Evolutionary conservation across 1,140 invertebrate genomes (phyloP), one percentile per base, ranked within the genome.

Genomic region (Streblospio benedicti): DNA sequence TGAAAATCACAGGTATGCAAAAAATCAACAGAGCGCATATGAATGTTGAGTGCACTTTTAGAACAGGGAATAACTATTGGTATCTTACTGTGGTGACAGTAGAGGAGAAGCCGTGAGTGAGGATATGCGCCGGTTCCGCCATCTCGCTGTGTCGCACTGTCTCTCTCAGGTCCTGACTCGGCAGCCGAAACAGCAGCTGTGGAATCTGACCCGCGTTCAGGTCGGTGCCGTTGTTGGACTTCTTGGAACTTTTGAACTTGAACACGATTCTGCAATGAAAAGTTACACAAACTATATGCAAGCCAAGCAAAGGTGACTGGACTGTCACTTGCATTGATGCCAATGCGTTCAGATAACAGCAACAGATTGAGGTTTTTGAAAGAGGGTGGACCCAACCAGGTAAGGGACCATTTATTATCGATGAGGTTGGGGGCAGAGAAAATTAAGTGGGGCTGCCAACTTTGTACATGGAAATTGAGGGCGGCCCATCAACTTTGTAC

Each of bases 171-270:
- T 71, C 72, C 53, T 68, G 65, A 0, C 68, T 70, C 14, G 71
- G 71, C 9, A 73, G 56, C 53, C 87, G 84, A 76, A 97, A 98
- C 0, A 97, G 76, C 9, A 99, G 80, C 70, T 92, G 90, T 0
- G 95, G 94, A 68, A 99, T 94, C 79, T 99, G 95, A 0, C 95
- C 95, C 1, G 91, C 92, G 75, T 95, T 96, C 0, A 97, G 90
- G 73, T 98, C 93, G 0, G 94, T 97, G n/a, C 94, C 94, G 77
- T 98, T 98, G 72, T 97, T 98, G 0, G 94, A 95, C 76, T 93
- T 91, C 71, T 93, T 93, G 0, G 93, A 97, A 14, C 90, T 90
- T 81, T 96, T 96, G 77, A 98, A 98, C 64, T 91, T 88, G 76
- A 98, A 98, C 2, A 89, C 83, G 20, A 95, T 86, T 76, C 85